These are phyloP conservation scores for Machimus atricapillus DNA, from an alignment of 2,888 invertebrate genomes.

Conservation along the genomic window DNA sequence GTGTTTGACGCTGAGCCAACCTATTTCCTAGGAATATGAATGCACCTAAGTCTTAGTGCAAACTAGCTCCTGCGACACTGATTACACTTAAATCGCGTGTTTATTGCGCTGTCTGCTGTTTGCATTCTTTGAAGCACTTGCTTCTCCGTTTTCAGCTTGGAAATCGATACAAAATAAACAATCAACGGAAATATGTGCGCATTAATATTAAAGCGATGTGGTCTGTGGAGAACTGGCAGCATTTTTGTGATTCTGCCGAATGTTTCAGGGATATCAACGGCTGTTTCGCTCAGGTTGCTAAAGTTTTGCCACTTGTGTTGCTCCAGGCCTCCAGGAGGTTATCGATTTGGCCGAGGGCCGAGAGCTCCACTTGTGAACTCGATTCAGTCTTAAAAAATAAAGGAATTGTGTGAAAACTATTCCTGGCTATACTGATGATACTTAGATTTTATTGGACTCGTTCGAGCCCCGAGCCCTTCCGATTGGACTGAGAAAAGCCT, in stretches of 20 bases:
- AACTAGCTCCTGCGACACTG: neutral
- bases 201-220: neutral
- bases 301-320: neutral
- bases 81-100: neutral
- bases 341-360: neutral
- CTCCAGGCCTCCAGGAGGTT: neutral
- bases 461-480: neutral
- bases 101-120: neutral
- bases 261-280: neutral
- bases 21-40: neutral
- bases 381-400: neutral
- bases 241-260: neutral
- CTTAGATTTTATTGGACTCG: neutral
- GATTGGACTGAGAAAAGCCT: neutral
- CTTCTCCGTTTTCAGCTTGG: neutral
- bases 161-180: neutral
- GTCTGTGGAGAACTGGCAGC: neutral
- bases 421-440: neutral
- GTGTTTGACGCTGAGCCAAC: neutral
- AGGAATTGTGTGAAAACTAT: neutral
- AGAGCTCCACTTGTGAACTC: neutral
- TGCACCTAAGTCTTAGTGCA: neutral
- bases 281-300: neutral
- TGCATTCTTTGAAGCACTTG: neutral
- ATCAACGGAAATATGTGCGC: neutral